Evolutionary conservation across 2,888 invertebrate species (phyloP).

Genomic region (Teinopalpus imperialis): DNA sequence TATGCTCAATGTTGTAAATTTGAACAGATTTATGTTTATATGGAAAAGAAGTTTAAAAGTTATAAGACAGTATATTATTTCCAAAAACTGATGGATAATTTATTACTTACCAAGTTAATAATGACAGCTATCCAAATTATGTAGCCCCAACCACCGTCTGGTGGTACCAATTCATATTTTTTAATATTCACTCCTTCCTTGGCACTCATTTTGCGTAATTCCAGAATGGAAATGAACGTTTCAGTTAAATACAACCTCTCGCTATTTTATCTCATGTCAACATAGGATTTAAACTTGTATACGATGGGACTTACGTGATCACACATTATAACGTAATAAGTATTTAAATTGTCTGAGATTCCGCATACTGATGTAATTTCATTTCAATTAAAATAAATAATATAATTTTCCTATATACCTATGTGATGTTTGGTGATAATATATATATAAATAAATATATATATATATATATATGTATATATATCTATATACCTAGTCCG

Average conservation of each 20-base stretch:
- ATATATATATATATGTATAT: too few relatives aligned
- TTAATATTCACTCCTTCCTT: constrained; percentile 38
- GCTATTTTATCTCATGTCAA: constrained; percentile 29
- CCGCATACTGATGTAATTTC: constrained; percentile 11
- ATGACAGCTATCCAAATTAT: constrained; percentile 83
- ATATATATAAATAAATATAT: too few relatives aligned
- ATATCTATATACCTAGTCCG: too few relatives aligned
- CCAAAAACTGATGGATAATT: too few relatives aligned
- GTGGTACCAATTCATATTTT: constrained; percentile 58
- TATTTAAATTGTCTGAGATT: constrained; percentile 7
- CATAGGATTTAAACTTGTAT: constrained; percentile 21
- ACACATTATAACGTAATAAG: constrained; percentile 13
- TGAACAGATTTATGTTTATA: too few relatives aligned
- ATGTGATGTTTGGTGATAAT: too few relatives aligned
- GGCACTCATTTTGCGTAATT: constrained; percentile 38
- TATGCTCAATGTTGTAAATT: too few relatives aligned
- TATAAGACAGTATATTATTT: too few relatives aligned
- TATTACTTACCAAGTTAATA: constrained; percentile 83
- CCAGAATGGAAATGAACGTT: constrained; percentile 26
- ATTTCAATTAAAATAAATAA: not conserved
- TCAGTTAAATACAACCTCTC: constrained; percentile 23
- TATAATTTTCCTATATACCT: too few relatives aligned
- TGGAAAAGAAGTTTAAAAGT: too few relatives aligned
- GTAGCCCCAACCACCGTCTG: constrained; percentile 88
- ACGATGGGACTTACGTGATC: constrained; percentile 15